Evolutionary conservation across 2,888 invertebrate species (phyloP).

Genomic region (Limenitis arthemis): DNA sequence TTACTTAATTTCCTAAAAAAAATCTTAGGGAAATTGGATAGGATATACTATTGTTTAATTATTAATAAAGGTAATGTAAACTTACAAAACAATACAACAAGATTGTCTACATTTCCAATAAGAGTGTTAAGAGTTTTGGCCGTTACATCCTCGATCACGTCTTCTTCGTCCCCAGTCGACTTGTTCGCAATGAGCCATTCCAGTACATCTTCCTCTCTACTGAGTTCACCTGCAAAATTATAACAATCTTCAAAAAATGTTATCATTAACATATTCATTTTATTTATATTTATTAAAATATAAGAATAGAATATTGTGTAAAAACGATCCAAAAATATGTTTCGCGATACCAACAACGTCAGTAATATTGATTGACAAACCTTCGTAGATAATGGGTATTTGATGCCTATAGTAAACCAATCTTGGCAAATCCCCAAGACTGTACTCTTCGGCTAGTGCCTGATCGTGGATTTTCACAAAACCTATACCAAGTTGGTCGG

Average conservation of each 20-base stretch:
- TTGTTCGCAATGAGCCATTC: constrained; percentile 96
- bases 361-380: constrained; percentile 69
- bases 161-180: constrained; percentile 94
- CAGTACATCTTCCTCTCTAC: constrained; percentile 91
- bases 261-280: no score
- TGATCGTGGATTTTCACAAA: constrained; percentile 96
- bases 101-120: constrained; percentile 90
- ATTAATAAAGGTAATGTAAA: constrained; percentile 17
- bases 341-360: constrained; percentile 31
- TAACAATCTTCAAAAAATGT: no score
- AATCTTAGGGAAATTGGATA: no score
- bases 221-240: constrained; percentile 79
- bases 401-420: constrained; percentile 95
- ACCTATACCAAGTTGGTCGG: constrained; percentile 93
- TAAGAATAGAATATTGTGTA: no score
- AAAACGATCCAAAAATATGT: not conserved
- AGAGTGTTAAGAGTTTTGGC: constrained; percentile 89
- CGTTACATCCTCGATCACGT: constrained; percentile 95
- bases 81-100: constrained; percentile 95
- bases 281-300: no score
- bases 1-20: no score
- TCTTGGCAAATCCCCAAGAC: constrained; percentile 88
- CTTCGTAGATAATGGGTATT: constrained; percentile 95
- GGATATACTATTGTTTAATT: not conserved
- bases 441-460: constrained; percentile 92